Percentiles rank a stretch among this genome's conserved stretches.
These are phyloP conservation scores for Phasianus colchicus DNA, from an alignment of 2,113 vertebrate genomes.

Conservation along the genomic window DNA sequence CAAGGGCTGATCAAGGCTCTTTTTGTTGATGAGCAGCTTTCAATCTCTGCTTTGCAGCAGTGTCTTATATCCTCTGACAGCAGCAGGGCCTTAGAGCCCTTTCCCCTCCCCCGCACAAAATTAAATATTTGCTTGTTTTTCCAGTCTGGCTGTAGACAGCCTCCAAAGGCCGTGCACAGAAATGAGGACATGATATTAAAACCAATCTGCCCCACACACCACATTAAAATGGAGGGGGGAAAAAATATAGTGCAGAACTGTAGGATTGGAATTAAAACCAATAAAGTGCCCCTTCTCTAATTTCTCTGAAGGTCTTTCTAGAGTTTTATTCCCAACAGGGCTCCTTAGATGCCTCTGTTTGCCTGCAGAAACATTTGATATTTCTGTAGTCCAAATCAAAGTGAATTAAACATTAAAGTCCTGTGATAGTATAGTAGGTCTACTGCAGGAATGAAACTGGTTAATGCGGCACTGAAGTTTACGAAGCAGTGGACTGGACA, in stretches of 20 bases:
- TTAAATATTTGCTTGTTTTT: constrained; percentile 63
- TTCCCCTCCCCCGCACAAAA: constrained; percentile 47
- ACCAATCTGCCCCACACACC: constrained; percentile 26
- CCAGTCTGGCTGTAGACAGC: constrained; percentile 59
- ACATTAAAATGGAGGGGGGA: background rate
- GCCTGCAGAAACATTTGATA: constrained; percentile 76
- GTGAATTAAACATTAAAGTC: constrained; percentile 96
- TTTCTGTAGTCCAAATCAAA: constrained; percentile 89
- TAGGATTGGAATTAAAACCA: constrained; percentile 62
- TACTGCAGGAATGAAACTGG: constrained; percentile 27
- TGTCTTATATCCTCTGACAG: background rate
- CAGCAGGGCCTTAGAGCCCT: background rate
- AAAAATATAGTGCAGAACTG: constrained; percentile 34
- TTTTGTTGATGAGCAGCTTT: background rate
- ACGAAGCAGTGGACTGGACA: constrained; percentile 12
- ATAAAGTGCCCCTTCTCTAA: constrained; percentile 55
- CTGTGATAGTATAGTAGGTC: constrained; percentile 76
- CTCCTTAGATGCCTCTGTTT: constrained; percentile 64
- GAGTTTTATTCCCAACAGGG: constrained; percentile 70
- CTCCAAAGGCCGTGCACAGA: constrained; percentile 26
- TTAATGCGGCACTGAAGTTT: constrained; percentile 37
- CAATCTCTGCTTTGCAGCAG: background rate
- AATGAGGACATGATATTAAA: constrained; percentile 56
- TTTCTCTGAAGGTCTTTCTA: constrained; percentile 68
- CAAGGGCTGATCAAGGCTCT: background rate